Base-by-base conservation (phyloP, 2,888 invertebrate genomes). In the Eledona agricola region DNA sequence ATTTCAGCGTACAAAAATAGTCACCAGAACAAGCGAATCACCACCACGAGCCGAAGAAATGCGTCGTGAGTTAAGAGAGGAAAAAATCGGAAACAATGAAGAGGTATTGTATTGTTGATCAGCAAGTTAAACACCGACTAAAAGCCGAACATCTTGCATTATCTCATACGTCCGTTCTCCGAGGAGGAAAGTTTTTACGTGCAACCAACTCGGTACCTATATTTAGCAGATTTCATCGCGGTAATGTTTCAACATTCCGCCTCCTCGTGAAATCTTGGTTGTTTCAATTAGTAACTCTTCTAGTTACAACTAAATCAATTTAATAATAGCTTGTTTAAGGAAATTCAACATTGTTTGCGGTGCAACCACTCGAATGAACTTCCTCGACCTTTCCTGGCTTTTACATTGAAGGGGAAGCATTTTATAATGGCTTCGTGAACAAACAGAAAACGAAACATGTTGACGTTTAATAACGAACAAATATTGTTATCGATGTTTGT, bases 281-380 rank as follows among this genome's bases (percentile, higher is more conserved):
- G 42, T 42, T 42, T 42, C 42, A 42, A 42, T 42, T 42, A 42
- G 26, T 38, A 20, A 22, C 31, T 42, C 16, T 10, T 9, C 40
- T 28, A 7, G 13, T 28, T 42, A 31, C 42, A 31, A 42, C 42
- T 29, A 31, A 42, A 42, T 31, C 42, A 29, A 42, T 42, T 42
- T 42, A 42, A 42, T 42, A 42, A 42, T 31, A 42, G 29, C 42
- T 42, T 42, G 42, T 28, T 42, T 42, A 31, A 42, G 42, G 42
- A 42, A 42, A 42, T 31, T 28, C 42, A 20, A 42, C 29, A 31
- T 42, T 29, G 42, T 42, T 42, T 15, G n/a, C 19, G 6, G 28
- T 23, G 13, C 23, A 37, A 15, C 6, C 7, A 12, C 22, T 37
- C 17, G 13, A 20, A 9, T 10, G 38, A 38, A 10, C 31, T 42